Evolutionary conservation across 2,113 vertebrate species (phyloP), one percentile per base, ranked within the genome.

Genomic region (Limnothrissa miodon): DNA sequence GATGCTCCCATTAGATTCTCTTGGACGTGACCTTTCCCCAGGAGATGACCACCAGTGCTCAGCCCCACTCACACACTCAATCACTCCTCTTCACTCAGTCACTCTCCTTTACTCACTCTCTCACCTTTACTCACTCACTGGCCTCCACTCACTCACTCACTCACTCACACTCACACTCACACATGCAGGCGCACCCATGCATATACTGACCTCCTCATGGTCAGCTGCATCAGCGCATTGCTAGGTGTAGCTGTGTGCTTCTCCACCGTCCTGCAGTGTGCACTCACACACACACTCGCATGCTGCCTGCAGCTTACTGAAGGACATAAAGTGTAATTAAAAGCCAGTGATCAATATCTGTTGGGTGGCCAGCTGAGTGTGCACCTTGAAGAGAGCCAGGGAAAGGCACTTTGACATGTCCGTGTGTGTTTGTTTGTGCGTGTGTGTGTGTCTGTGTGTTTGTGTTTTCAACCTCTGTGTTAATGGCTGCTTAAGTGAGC

Each of bases 21-120:
- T 84, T 80, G 51, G 80, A 66, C 25, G 39, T 86, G 86, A 87
- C 82, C 86, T 87, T 87, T 87, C 82, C 56, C 42, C 48, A 81
- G 45, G 74, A 45, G 19, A 46, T 78, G 79, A 81, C 86, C 46
- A 81, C 53, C 59, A 66, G 59, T 33, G 59, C 59, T 33, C 25
- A 7, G 25, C 59, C 59, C 9, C 59, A 62, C 23, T 25, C 59
- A 62, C 56, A 29, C 23, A 62, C 59, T 7, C 48, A 53, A 6
- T 42, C 42, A 42, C 6, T 42, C 42, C 42, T 42, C 42, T 42
- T 42, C 48, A 13, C 48, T 5, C 48, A 53, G 1, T 2, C 48
- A 42, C 48, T n/a, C n/a, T n/a, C n/a, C n/a, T n/a, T n/a, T n/a
- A 53, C 10, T 13, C 48, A 53, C 48, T 2, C 48, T 4, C 48